Base-by-base conservation (phyloP, 2,113 vertebrate genomes). In the Trematomus loennbergii region DNA sequence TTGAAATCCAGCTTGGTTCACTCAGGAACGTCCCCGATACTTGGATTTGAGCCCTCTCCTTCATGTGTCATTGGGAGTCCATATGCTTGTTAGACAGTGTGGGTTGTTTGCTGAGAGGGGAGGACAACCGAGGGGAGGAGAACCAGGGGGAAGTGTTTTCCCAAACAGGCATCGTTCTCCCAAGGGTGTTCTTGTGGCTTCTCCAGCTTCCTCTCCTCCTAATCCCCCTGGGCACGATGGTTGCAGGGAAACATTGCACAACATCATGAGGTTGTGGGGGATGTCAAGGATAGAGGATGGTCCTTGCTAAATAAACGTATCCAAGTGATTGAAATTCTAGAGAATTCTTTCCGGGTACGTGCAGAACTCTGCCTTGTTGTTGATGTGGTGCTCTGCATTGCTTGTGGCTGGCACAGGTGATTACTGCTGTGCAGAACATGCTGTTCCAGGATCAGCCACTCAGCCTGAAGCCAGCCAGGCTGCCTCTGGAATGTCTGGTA, bases 401-500 rank as follows among this genome's bases (percentile, higher is more conserved):
- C 87, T 90, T 86, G 89, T 88, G 89, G 88, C 87, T 78, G 72
- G 62, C 77, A 88, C 88, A 90, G 86, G 81, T 88, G 87, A 92
- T 92, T 90, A 88, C 85, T 81, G 79, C 72, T 87, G 83, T 83
- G 87, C 76, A 84, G 83, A 86, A 88, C 88, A 85, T 36, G 58
- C 89, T 91, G 89, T 94, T 91, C 89, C 86, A 83, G 87, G 87
- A 92, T 92, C 91, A 88, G 90, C 90, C 74, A 65, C 84, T 87
- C 76, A 73, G 77, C 88, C 84, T 83, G 72, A 85, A 91, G 91
- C 87, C 89, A 92, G 87, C 86, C 86, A 68, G 70, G 83, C 88
- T 90, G 90, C 88, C 91, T 92, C 81, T 92, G 93, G 92, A 94
- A 94, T 94, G 94, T 95, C 93, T 95, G 91, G 91, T 94, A 94